These are phyloP conservation scores for Tinea semifulvella DNA, from an alignment of 2,888 invertebrate genomes.

Conservation along the genomic window DNA sequence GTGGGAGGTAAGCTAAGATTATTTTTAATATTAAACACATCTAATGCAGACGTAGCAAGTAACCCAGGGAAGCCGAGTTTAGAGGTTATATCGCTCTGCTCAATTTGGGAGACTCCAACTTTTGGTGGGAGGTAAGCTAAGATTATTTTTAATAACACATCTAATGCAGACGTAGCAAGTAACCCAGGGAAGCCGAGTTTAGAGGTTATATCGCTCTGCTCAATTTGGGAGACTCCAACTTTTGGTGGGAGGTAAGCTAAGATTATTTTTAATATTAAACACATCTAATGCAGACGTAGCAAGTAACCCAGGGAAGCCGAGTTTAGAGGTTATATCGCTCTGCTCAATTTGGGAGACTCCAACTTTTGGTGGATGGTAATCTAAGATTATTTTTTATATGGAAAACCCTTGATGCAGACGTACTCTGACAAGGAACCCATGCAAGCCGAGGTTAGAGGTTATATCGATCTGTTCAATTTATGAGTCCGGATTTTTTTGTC, in stretches of 20 bases:
- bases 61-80: conserved; percentile 92
- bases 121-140: conserved; percentile 77
- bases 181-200: conserved; percentile 92
- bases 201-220: conserved; percentile 91
- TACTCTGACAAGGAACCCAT: too few relatives aligned
- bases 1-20: conserved; percentile 74
- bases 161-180: too few relatives aligned
- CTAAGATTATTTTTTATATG: too few relatives aligned
- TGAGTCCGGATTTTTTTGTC: too few relatives aligned
- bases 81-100: conserved; percentile 91
- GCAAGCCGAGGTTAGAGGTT: too few relatives aligned
- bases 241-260: conserved; percentile 77
- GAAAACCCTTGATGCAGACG: too few relatives aligned
- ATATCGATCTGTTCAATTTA: too few relatives aligned
- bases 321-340: conserved; percentile 91
- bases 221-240: conserved; percentile 89
- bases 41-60: too few relatives aligned
- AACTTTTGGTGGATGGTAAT: conserved; percentile 86
- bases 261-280: too few relatives aligned
- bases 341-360: conserved; percentile 89
- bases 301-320: conserved; percentile 88
- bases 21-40: too few relatives aligned
- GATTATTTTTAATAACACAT: too few relatives aligned
- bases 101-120: conserved; percentile 89
- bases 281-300: too few relatives aligned